Percentiles rank a stretch among this genome's conserved stretches.
Evolutionary conservation across 92 coral and sea anemone genomes (phyloP).

Genomic region (Chrysogorgia sp.): DNA sequence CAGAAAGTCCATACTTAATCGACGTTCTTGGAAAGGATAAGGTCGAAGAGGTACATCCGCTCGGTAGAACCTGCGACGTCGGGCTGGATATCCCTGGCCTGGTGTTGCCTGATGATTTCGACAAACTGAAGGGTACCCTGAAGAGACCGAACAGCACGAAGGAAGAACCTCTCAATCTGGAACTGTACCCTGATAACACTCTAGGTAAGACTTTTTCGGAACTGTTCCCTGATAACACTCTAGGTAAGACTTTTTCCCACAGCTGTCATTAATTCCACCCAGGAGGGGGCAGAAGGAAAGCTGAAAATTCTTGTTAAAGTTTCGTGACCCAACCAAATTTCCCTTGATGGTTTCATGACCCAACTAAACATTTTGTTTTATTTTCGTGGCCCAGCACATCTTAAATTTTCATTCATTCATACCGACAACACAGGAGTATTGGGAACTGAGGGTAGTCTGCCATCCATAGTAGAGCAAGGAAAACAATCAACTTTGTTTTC

Average conservation of each 20-base stretch:
- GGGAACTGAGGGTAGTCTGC: too few species aligned
- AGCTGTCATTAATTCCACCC: too few species aligned
- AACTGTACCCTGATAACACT: slow-evolving; percentile 49
- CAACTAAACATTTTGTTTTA: too few species aligned
- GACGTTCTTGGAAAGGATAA: slow-evolving; percentile 26
- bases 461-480: too few species aligned
- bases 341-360: too few species aligned
- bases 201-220: slow-evolving; percentile 2
- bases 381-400: too few species aligned
- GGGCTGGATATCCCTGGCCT: slow-evolving; percentile 78
- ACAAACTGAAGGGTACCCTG: slow-evolving; percentile 59
- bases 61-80: slow-evolving; percentile 78
- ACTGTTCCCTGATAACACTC: slow-evolving; percentile 47
- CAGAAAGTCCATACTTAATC: slow-evolving; percentile 13
- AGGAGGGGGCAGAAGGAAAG: too few species aligned
- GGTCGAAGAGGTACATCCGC: slow-evolving; percentile 17
- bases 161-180: slow-evolving; percentile 57
- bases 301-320: too few species aligned
- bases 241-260: slow-evolving; percentile 6
- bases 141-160: slow-evolving; percentile 51
- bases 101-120: slow-evolving; percentile 67
- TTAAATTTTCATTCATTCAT: too few species aligned
- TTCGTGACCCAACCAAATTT: too few species aligned
- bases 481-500: too few species aligned
- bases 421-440: too few species aligned